These are phyloP conservation scores for Neosalanx taihuensis DNA, from an alignment of 2,797 vertebrate species.

Conservation along the genomic window DNA sequence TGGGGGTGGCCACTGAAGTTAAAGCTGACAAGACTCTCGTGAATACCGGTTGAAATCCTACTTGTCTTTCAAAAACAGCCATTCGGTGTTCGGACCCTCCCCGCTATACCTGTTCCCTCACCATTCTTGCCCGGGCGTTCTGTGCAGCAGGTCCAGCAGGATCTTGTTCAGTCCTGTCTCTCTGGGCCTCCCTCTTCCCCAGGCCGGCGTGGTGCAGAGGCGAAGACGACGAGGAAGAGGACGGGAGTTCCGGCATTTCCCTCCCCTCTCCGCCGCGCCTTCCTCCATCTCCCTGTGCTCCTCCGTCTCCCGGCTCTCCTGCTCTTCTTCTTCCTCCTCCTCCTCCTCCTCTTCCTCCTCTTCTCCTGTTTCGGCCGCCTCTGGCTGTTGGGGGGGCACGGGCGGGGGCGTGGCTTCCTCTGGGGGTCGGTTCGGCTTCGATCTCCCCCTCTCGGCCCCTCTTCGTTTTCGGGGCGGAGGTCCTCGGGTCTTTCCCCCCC, in stretches of 20 bases:
- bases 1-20: too few relatives aligned
- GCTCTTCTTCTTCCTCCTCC: slow-evolving; percentile 43
- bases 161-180: slow-evolving; percentile 94
- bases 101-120: slow-evolving; percentile 72
- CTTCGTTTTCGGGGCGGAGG: slow-evolving; percentile 66
- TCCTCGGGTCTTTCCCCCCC: slow-evolving; percentile 71
- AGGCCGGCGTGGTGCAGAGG: slow-evolving; percentile 70
- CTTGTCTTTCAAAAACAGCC: slow-evolving; percentile 1
- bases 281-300: slow-evolving; percentile 66
- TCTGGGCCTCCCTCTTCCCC: slow-evolving; percentile 82
- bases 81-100: slow-evolving; percentile 47
- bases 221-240: slow-evolving; percentile 62
- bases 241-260: slow-evolving; percentile 68
- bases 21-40: too few relatives aligned
- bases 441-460: slow-evolving; percentile 31
- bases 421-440: background rate
- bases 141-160: slow-evolving; percentile 87
- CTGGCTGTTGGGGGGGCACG: slow-evolving; percentile 67
- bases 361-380: slow-evolving; percentile 67
- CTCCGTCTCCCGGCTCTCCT: slow-evolving; percentile 50
- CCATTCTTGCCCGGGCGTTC: slow-evolving; percentile 93
- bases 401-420: slow-evolving; percentile 51
- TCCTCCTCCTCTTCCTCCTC: slow-evolving; percentile 65
- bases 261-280: slow-evolving; percentile 67
- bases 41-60: too few relatives aligned